Conservation (phyloP, 2,888 invertebrate genomes). For the Hermodice carunculata region DNA sequence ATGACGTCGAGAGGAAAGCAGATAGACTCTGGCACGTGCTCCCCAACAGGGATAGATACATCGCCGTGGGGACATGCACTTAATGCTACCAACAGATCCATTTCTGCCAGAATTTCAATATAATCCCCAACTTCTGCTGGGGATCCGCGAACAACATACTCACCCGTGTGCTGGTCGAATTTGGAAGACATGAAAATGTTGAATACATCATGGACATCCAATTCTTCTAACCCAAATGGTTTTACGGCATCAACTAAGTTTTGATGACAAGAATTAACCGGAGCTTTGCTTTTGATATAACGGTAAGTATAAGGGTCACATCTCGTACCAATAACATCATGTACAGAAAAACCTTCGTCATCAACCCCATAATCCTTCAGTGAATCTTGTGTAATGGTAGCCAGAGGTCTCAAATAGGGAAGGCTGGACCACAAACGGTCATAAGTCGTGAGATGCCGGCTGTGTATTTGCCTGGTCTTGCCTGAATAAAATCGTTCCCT, state of each 20-base stretch:
- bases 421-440: slow-evolving; percentile 29
- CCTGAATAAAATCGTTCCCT: slow-evolving; percentile 23
- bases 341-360: slow-evolving; percentile 18
- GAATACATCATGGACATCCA: slow-evolving; percentile 31
- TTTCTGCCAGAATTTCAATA: slow-evolving; percentile 26
- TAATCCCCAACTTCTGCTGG: slow-evolving; percentile 23
- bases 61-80: slow-evolving; percentile 27
- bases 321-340: slow-evolving; percentile 31
- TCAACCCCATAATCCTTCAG: slow-evolving; percentile 25
- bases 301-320: slow-evolving; percentile 29
- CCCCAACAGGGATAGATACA: slow-evolving; percentile 13
- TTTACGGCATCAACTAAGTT: slow-evolving; percentile 20
- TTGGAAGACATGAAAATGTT: slow-evolving; percentile 31
- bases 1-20: slow-evolving; percentile 18
- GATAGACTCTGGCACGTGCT: not conserved
- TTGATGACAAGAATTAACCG: slow-evolving; percentile 16
- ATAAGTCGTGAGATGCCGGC: slow-evolving; percentile 17
- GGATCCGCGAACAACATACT: slow-evolving; percentile 17
- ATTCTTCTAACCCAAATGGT: slow-evolving; percentile 13
- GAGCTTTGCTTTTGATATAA: slow-evolving; percentile 4
- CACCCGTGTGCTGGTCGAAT: slow-evolving; percentile 13
- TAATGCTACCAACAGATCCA: slow-evolving; percentile 26
- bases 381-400: slow-evolving; percentile 25
- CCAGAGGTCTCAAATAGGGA: slow-evolving; percentile 25
- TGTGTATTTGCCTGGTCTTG: slow-evolving; percentile 26